These are phyloP conservation scores for Acrossocheilus fasciatus DNA, from an alignment of 2,797 vertebrate genomes.

Conservation along the genomic window DNA sequence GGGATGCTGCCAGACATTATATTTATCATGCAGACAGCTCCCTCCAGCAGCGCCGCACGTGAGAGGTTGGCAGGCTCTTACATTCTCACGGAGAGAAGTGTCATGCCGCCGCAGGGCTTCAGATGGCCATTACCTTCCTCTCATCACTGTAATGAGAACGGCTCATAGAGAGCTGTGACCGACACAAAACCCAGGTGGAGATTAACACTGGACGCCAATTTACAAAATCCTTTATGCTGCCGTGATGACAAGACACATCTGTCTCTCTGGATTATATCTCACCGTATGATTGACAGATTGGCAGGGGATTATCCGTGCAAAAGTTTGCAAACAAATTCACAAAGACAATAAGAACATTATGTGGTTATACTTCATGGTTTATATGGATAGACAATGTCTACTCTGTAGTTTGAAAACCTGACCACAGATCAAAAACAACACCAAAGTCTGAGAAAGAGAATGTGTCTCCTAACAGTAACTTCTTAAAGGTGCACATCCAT, in stretches of 20 bases:
- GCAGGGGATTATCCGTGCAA: not conserved
- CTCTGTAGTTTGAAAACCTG: not conserved
- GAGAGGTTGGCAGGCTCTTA: slow-evolving; percentile 46
- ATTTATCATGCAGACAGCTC: slow-evolving; percentile 44
- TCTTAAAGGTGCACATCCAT: slow-evolving; percentile 5
- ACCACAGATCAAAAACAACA: not conserved
- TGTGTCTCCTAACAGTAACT: not conserved
- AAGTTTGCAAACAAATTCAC: not conserved
- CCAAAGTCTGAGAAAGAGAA: not conserved
- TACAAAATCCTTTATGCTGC: not conserved
- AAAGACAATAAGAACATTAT: not conserved
- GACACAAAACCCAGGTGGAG: slow-evolving; percentile 30
- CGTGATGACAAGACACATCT: not conserved
- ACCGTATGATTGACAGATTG: not conserved
- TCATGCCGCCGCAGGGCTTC: slow-evolving; percentile 21
- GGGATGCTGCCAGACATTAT: slow-evolving; percentile 11
- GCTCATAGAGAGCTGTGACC: slow-evolving; percentile 27
- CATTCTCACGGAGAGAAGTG: slow-evolving; percentile 29
- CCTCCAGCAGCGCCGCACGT: slow-evolving; percentile 28
- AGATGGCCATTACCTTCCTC: slow-evolving; percentile 46
- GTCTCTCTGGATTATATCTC: not conserved
- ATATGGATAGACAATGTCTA: not conserved
- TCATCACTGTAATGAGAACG: slow-evolving; percentile 56
- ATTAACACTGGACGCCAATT: not conserved
- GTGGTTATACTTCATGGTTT: not conserved